Evolutionary conservation across 2,888 invertebrate species (phyloP).

Genomic region (Crematogaster levior): DNA sequence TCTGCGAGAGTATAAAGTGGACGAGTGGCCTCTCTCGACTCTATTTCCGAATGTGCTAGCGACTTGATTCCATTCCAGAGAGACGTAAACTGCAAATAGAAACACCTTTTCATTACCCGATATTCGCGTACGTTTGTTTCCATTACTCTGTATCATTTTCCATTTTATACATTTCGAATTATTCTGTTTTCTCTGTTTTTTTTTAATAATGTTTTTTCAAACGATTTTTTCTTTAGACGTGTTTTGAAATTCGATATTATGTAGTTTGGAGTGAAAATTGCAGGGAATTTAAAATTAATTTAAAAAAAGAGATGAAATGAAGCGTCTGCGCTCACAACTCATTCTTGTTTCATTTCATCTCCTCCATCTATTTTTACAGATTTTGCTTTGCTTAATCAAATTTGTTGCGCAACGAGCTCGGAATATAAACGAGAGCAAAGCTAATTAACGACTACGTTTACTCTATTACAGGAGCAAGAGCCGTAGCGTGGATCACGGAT

Average conservation of each 20-base stretch:
- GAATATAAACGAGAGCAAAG: not conserved
- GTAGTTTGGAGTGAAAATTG: not conserved
- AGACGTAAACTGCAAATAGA: conserved; percentile 2
- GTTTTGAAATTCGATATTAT: not conserved
- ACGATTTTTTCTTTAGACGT: not conserved
- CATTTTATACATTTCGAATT: not conserved
- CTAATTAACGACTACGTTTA: conserved; percentile 41
- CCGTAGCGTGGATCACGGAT: conserved; percentile 96
- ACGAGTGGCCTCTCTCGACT: conserved; percentile 1
- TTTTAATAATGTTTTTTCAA: not conserved
- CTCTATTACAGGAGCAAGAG: conserved; percentile 92
- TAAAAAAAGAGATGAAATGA: not conserved
- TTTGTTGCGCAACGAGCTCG: conserved; percentile 29
- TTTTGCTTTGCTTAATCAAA: conserved; percentile 22
- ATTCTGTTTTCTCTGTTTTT: not conserved
- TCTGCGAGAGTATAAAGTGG: conserved; percentile 11
- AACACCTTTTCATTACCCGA: not conserved
- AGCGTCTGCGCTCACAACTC: not conserved
- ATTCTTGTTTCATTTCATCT: conserved; percentile 18
- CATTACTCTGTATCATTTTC: not conserved
- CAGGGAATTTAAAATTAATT: not conserved
- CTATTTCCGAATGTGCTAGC: conserved; percentile 5
- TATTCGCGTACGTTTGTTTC: not conserved
- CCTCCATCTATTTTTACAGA: conserved; percentile 7
- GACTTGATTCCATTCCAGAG: conserved; percentile 12